phyloP scores from a whole-genome alignment of 2,113 vertebrate species.

The Madoqua kirkii region DNA sequence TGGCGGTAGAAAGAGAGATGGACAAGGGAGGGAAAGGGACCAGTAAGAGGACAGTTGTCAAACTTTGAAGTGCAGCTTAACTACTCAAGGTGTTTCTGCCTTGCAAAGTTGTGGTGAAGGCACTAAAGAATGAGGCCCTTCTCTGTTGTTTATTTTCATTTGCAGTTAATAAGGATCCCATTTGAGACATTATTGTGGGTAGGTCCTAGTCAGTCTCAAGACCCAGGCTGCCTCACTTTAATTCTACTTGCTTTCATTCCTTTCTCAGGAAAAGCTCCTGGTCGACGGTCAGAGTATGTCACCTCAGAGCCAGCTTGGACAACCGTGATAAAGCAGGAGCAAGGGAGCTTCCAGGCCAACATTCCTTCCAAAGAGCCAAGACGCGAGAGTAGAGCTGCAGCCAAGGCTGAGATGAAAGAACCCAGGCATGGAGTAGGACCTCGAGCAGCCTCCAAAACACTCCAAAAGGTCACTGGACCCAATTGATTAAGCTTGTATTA shows the following conservation, averaged over 20 bases:
- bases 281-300: conserved; percentile 23
- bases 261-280: conserved; percentile 69
- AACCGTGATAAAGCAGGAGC: conserved; percentile 87
- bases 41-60: not conserved
- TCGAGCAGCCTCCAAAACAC: not conserved
- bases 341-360: conserved; percentile 83
- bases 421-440: not conserved
- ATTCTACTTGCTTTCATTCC: conserved; percentile 50
- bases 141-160: conserved; percentile 17
- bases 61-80: not conserved
- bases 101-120: not conserved
- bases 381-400: conserved; percentile 67
- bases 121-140: not conserved
- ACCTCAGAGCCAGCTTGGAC: conserved; percentile 86
- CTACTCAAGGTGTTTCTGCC: not conserved
- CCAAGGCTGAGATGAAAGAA: conserved; percentile 54
- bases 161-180: not conserved
- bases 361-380: conserved; percentile 69
- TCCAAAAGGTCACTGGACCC: not conserved
- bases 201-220: conserved; percentile 19
- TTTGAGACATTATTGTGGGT: not conserved
- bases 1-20: not conserved
- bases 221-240: not conserved
- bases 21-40: not conserved
- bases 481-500: not conserved